phyloP scores from a whole-genome alignment of 2,888 invertebrate species.

The Leptura quadrifasciata region DNA sequence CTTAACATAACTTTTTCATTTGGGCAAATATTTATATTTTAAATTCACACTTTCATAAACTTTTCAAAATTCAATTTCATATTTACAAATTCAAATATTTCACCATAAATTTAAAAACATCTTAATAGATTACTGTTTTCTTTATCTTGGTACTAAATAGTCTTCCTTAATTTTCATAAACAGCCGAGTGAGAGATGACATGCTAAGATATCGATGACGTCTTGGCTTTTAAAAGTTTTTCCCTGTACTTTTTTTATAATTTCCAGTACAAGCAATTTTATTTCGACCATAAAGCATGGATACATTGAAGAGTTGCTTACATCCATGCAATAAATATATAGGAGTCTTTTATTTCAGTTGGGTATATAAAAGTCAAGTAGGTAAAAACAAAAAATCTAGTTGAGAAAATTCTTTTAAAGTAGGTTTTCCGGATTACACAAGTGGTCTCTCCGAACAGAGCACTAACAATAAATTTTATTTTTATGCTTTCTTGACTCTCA shows the following conservation, averaged over 20 bases:
- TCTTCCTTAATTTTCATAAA: too few relatives aligned
- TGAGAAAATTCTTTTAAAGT: neutral
- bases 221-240: too few relatives aligned
- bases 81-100: too few relatives aligned
- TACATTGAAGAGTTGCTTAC: neutral
- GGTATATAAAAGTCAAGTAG: constrained; percentile 8
- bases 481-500: constrained; percentile 49
- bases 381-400: constrained; percentile 3
- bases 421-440: neutral
- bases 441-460: constrained; percentile 28
- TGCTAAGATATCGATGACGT: too few relatives aligned
- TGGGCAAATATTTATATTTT: too few relatives aligned
- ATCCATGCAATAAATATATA: neutral
- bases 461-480: constrained; percentile 53
- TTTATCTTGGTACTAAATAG: too few relatives aligned
- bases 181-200: too few relatives aligned
- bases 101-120: too few relatives aligned
- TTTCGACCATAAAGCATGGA: neutral
- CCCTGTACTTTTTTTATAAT: neutral
- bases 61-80: too few relatives aligned
- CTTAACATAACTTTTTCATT: too few relatives aligned
- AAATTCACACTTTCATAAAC: too few relatives aligned
- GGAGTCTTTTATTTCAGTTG: neutral
- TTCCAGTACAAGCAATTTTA: neutral
- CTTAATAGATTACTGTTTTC: too few relatives aligned